Conservation (phyloP, 35 echinoderm and acorn worm species). For the Eucidaris tribuloides region DNA sequence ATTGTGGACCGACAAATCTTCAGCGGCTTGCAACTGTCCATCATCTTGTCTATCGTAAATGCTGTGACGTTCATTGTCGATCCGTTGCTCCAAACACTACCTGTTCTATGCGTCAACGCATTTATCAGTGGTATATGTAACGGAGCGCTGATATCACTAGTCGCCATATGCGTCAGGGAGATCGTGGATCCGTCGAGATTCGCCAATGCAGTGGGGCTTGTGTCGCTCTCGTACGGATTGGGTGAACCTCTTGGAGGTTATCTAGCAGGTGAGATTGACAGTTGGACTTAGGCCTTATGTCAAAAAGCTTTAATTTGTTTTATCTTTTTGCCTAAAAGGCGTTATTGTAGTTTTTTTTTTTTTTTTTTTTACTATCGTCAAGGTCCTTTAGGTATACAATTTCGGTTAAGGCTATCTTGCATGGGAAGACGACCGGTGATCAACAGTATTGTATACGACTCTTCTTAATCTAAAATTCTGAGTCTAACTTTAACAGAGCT, state of each 20-base stretch:
- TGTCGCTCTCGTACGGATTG: background rate
- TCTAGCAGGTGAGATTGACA: slow-evolving; percentile 23
- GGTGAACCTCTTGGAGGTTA: slow-evolving; percentile 14
- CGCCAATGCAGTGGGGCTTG: background rate
- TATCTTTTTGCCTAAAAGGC: no score
- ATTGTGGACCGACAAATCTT: background rate
- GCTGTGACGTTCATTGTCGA: slow-evolving; percentile 16
- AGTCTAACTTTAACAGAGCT: no score
- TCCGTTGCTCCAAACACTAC: background rate
- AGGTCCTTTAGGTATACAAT: no score
- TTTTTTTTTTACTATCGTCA: no score
- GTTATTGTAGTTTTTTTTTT: no score
- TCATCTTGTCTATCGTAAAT: slow-evolving; percentile 16
- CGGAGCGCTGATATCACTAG: background rate
- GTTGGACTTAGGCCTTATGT: no score
- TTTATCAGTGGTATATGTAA: background rate
- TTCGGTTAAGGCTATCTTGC: no score
- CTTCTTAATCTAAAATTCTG: no score
- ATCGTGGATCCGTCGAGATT: background rate
- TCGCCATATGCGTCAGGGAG: slow-evolving; percentile 16
- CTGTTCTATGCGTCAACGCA: background rate
- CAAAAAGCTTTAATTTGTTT: no score
- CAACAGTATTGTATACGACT: no score
- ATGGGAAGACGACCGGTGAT: no score
- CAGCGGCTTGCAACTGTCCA: slow-evolving; percentile 4